Base-by-base conservation (phyloP, 2,888 invertebrate species). In the Mactromeris polynyma region DNA sequence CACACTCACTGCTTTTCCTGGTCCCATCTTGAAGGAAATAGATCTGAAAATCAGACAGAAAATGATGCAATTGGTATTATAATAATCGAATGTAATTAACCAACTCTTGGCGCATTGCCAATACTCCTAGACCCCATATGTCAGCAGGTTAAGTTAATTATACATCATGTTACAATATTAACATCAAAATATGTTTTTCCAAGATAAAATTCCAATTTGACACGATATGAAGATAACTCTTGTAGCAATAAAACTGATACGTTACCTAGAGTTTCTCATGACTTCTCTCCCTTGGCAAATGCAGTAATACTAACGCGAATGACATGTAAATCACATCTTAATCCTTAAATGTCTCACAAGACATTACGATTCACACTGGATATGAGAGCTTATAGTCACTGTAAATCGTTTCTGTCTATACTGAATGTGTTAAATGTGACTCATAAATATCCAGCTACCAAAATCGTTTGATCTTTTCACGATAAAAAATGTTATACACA, bases 1-100 rank as follows among this genome's bases (percentile, higher is more conserved):
- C 17, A 91, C 90, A 42, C 82, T 51, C 19, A 91, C 38, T 0
- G 89, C 88, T 58, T 89, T 81, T 2, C 91, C 91, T 21, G 77
- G 79, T 31, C 88, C 82, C n/a, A 80, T 77, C 73, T 84, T 89
- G 2, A 81, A 17, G 11, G 83, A 80, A 51, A 77, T 51, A 7
- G 90, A 86, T 38, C 89, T 89, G 77, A 31, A 69, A 85, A 64
- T 26, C 11, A 64, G n/a, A 26, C 58, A 64, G 58, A 64, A 64
- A 64, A 64, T 64, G 7, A 64, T n/a, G 9, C 11, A 64, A n/a
- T 26, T 26, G n/a, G 26, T 64, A n/a, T 26, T n/a, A 64, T 26
- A 64, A 26, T 26, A 26, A 26, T 26, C n/a, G n/a, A 46, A 46
- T 11, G 17, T 46, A 17, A 46, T 46, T 46, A 46, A 17, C 46